Evolutionary conservation across 2,888 invertebrate species (phyloP), one percentile per base, ranked within the genome.

Genomic region (Idaea dimidiata): DNA sequence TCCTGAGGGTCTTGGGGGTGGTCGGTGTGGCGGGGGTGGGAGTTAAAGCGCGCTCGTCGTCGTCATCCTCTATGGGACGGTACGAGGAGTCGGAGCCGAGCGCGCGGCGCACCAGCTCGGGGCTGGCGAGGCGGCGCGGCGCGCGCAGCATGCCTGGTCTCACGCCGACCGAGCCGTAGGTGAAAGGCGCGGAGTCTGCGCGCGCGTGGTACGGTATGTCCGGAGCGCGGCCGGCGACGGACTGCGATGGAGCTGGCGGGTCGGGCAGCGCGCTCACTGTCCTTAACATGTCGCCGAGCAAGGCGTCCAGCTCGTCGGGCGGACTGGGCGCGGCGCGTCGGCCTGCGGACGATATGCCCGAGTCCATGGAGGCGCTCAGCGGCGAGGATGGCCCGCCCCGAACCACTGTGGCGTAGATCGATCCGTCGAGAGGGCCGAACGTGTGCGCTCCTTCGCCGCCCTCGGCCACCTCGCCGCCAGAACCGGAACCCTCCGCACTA

Each of bases 121-220:
- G 97, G 88, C 97, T 97, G 79, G 96, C 96, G 72, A 97, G 94
- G 78, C 96, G 96, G 84, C 95, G 94, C 78, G 95, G 94, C 69
- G 95, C 91, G 75, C 94, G 95, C 77, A 95, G 93, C 95, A 95
- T 95, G 80, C 93, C 94, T 75, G 93, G 88, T 67, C 87, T 84
- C 66, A 91, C 86, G 71, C 90, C 90, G 66, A 95, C 94, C 67
- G 94, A 95, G 63, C 97, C 97, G 94, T 98, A 98, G 64, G 97
- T 96, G 91, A 97, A 97, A 68, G 98, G 98, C 77, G 96, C 95
- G 77, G 97, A 96, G 88, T 97, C 96, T 75, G 96, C 95, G 79
- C 97, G 94, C 80, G 97, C 97, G 95, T 98, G 97, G 91, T 98
- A 98, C 75, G 98, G 97, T 85, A 97, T 97, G 85, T 95, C 91